Percentiles rank a stretch among this genome's conserved stretches.
phyloP scores from a whole-genome alignment of 2,888 invertebrate genomes.

The Diarsia mendica region DNA sequence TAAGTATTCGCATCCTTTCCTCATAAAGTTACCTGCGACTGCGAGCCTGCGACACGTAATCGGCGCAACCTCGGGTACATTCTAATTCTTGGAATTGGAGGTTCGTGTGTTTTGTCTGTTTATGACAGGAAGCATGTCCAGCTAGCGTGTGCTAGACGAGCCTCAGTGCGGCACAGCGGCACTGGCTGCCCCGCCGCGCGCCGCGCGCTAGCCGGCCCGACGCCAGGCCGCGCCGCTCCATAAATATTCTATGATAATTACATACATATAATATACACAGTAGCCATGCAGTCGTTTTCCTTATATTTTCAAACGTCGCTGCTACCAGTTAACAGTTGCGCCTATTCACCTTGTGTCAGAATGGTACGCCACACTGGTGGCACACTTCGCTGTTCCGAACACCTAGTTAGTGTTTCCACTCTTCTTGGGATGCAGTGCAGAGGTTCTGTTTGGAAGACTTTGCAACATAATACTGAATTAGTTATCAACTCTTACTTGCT shows the following conservation, averaged over 20 bases:
- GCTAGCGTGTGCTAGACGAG: neutral
- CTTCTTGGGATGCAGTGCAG: neutral
- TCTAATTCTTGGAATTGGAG: neutral
- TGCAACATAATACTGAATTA: no score
- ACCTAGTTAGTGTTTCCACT: no score
- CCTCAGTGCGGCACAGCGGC: neutral
- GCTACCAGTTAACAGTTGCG: neutral
- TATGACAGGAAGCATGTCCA: neutral
- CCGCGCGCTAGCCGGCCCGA: neutral
- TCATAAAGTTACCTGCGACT: no score
- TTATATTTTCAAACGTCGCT: neutral
- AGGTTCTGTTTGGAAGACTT: no score
- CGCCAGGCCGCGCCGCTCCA: neutral
- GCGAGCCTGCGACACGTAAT: neutral
- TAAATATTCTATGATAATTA: conserved; percentile 5
- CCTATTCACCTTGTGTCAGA: neutral
- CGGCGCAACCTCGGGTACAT: neutral
- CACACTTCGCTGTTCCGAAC: neutral
- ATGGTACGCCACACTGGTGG: neutral
- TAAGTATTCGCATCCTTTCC: neutral
- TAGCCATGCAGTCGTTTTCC: neutral
- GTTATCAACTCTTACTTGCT: no score
- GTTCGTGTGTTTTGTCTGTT: neutral
- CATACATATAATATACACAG: neutral
- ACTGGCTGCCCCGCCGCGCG: neutral